These are phyloP conservation scores for Drosophila aldrichi DNA, from an alignment of 2,888 invertebrate genomes.

Conservation along the genomic window DNA sequence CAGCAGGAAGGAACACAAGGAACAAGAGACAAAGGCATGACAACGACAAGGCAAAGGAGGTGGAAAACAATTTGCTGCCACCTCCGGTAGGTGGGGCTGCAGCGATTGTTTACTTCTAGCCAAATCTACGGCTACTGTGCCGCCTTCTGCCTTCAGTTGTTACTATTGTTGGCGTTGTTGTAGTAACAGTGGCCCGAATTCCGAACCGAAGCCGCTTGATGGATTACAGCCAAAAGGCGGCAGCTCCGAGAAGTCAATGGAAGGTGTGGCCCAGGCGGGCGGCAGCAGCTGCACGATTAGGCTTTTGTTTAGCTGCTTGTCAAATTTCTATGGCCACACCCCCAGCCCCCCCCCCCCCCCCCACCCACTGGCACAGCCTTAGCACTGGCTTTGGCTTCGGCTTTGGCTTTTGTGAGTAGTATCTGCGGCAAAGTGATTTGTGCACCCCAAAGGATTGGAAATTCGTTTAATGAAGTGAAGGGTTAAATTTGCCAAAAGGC, in stretches of 20 bases:
- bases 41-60: slow-evolving; percentile 48
- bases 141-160: background rate
- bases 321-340: slow-evolving; percentile 75
- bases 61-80: slow-evolving; percentile 74
- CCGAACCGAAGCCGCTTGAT: slow-evolving; percentile 63
- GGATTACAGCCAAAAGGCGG: slow-evolving; percentile 78
- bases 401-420: slow-evolving; percentile 46
- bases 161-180: slow-evolving; percentile 42
- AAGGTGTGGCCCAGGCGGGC: slow-evolving; percentile 46
- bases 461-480: slow-evolving; percentile 79
- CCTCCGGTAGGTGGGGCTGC: slow-evolving; percentile 31
- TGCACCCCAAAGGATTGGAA: slow-evolving; percentile 64
- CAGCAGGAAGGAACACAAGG: slow-evolving; percentile 21
- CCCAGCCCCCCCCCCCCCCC: slow-evolving; percentile 37
- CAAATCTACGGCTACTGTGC: slow-evolving; percentile 16
- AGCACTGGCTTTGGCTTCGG: slow-evolving; percentile 25
- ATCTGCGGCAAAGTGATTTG: slow-evolving; percentile 74
- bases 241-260: slow-evolving; percentile 41
- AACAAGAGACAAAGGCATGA: slow-evolving; percentile 47
- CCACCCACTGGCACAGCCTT: slow-evolving; percentile 10
- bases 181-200: slow-evolving; percentile 57
- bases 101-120: slow-evolving; percentile 23
- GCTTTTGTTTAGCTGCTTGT: slow-evolving; percentile 78
- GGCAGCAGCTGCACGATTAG: slow-evolving; percentile 72
- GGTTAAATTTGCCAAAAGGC: slow-evolving; percentile 68